These are phyloP conservation scores for Cydia amplana DNA, from an alignment of 1,140 invertebrate species.

Conservation along the genomic window DNA sequence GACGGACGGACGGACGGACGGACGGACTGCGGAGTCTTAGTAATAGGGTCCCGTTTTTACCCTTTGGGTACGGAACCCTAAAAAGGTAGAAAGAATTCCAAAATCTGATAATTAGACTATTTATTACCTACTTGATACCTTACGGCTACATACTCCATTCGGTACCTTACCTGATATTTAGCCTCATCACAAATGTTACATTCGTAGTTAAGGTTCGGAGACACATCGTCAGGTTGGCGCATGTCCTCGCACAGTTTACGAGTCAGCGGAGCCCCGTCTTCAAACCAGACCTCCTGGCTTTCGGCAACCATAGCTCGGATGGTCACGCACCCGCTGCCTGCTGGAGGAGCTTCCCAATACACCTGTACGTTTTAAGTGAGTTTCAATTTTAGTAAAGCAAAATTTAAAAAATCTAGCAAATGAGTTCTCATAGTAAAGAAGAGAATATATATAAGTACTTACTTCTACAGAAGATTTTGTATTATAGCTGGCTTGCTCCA, in stretches of 20 bases:
- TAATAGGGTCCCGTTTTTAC: no score
- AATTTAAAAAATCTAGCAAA: no score
- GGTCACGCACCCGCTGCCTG: conserved; percentile 65
- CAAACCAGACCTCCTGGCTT: conserved; percentile 64
- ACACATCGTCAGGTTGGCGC: conserved; percentile 64
- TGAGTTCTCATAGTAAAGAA: no score
- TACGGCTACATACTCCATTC: neutral
- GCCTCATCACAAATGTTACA: conserved; percentile 70
- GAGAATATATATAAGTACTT: conserved; percentile 26
- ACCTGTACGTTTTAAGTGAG: conserved; percentile 40
- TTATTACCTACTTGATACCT: no score
- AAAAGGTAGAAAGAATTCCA: no score
- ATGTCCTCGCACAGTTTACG: conserved; percentile 62
- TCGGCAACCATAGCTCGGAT: conserved; percentile 67
- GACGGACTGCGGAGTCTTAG: no score
- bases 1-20: no score
- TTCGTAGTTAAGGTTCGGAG: conserved; percentile 58
- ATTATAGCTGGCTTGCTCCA: conserved; percentile 58
- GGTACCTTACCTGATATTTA: conserved; percentile 65
- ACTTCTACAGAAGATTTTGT: conserved; percentile 61
- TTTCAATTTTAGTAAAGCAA: neutral
- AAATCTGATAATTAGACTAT: no score
- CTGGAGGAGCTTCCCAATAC: conserved; percentile 66
- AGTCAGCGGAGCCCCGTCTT: conserved; percentile 60
- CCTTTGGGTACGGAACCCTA: no score